phyloP scores from a whole-genome alignment of 2,888 invertebrate species.

The Tridacna crocea region DNA sequence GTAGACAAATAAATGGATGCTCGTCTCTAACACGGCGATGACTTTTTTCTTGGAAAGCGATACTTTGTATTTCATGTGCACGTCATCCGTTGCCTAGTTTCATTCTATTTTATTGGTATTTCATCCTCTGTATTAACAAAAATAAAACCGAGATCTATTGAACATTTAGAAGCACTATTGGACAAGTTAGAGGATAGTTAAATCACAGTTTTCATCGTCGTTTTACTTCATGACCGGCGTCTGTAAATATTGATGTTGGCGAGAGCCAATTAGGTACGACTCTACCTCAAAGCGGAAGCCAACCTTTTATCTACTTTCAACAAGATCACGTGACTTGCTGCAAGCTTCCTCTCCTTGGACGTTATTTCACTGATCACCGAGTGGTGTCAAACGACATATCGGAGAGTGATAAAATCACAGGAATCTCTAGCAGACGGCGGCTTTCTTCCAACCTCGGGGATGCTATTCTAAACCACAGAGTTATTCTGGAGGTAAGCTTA shows the following conservation, averaged over 20 bases:
- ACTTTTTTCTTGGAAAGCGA: too few relatives aligned
- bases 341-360: slow-evolving; percentile 50
- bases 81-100: slow-evolving; percentile 16
- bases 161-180: slow-evolving; percentile 8
- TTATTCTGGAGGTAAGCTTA: too few relatives aligned
- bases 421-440: slow-evolving; percentile 15
- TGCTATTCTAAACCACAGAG: too few relatives aligned
- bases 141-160: not conserved
- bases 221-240: slow-evolving; percentile 28
- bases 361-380: slow-evolving; percentile 41
- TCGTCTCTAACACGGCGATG: too few relatives aligned
- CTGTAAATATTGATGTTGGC: slow-evolving; percentile 39
- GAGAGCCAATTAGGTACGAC: slow-evolving; percentile 48
- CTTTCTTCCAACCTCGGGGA: not conserved
- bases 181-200: slow-evolving; percentile 16
- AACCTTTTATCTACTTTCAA: slow-evolving; percentile 64
- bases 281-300: slow-evolving; percentile 55
- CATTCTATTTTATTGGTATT: slow-evolving; percentile 16
- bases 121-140: slow-evolving; percentile 8
- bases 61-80: not conserved
- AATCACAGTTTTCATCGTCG: slow-evolving; percentile 5
- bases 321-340: slow-evolving; percentile 58
- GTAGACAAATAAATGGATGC: too few relatives aligned
- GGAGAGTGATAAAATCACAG: slow-evolving; percentile 17
- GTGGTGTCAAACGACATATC: slow-evolving; percentile 19